Evolutionary conservation across 2,797 vertebrate genomes (phyloP).

Genomic region (Hippoglossus hippoglossus): DNA sequence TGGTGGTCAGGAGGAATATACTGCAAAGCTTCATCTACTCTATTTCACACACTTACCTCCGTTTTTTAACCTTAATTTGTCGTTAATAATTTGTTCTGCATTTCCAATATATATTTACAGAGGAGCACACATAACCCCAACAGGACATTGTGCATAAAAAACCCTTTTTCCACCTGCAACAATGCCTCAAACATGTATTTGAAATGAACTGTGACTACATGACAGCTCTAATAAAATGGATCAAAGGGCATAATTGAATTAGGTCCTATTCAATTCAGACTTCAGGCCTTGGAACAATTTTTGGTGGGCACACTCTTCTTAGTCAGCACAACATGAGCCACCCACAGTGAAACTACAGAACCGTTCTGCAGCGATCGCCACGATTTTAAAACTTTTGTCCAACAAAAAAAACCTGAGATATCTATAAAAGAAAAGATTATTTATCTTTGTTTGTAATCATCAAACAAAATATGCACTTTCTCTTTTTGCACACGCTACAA

Average conservation of each 20-base stretch:
- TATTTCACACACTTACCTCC: constrained; percentile 18
- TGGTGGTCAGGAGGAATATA: constrained; percentile 52
- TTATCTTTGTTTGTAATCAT: constrained; percentile 24
- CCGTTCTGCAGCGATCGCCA: constrained; percentile 21
- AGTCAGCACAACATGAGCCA: constrained; percentile 66
- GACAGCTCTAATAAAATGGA: constrained; percentile 67
- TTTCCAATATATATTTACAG: constrained; percentile 5
- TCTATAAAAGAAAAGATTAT: not conserved
- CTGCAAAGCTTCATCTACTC: constrained; percentile 20
- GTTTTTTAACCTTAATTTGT: constrained; percentile 8
- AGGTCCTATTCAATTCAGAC: constrained; percentile 44
- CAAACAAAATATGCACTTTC: constrained; percentile 28
- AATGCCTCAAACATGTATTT: constrained; percentile 38
- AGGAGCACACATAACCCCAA: constrained; percentile 10
- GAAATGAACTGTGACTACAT: constrained; percentile 58
- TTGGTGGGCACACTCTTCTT: constrained; percentile 52
- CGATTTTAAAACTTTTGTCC: constrained; percentile 45
- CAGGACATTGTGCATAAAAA: constrained; percentile 6
- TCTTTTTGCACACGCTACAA: constrained; percentile 24
- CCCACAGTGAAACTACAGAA: constrained; percentile 38
- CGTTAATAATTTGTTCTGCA: constrained; percentile 4
- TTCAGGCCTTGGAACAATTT: constrained; percentile 50
- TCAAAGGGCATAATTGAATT: constrained; percentile 65
- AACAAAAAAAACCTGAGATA: constrained; percentile 6
- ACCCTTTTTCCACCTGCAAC: constrained; percentile 22